A percentile compares a stretch with the other conserved stretches of the same genome.
phyloP scores from a whole-genome alignment of 2,888 invertebrate genomes.

The Eucera pruinosa region DNA sequence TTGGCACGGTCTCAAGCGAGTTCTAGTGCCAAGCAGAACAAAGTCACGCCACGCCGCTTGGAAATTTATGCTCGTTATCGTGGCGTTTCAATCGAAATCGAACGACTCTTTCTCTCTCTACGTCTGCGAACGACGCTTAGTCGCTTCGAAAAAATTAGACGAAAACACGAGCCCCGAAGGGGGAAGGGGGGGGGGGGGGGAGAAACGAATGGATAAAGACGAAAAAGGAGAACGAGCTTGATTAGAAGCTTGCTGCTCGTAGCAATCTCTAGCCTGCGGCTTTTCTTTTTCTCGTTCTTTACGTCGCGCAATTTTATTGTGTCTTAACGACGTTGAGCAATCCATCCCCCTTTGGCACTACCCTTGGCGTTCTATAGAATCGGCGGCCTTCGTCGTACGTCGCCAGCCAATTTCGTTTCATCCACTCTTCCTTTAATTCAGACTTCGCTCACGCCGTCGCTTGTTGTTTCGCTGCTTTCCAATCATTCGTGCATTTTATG shows the following conservation, averaged over 20 bases:
- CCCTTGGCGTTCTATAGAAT: slow-evolving; percentile 42
- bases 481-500: not conserved
- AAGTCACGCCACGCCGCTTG: slow-evolving; percentile 47
- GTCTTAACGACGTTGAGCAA: slow-evolving; percentile 76
- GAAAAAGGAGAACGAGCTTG: slow-evolving; percentile 49
- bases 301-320: slow-evolving; percentile 75
- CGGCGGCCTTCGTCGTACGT: slow-evolving; percentile 53
- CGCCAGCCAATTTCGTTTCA: slow-evolving; percentile 67
- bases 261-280: slow-evolving; percentile 66
- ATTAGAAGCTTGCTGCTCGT: slow-evolving; percentile 68
- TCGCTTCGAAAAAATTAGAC: slow-evolving; percentile 13
- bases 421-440: slow-evolving; percentile 62
- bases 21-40: slow-evolving; percentile 54
- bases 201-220: not conserved
- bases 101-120: slow-evolving; percentile 47
- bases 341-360: slow-evolving; percentile 32
- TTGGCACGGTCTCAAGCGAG: slow-evolving; percentile 55
- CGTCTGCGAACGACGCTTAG: slow-evolving; percentile 25
- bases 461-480: not conserved
- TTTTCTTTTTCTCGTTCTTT: slow-evolving; percentile 60
- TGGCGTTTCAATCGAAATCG: slow-evolving; percentile 63
- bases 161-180: slow-evolving; percentile 7
- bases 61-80: slow-evolving; percentile 62
- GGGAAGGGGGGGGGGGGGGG: no score
- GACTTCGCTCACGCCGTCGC: slow-evolving; percentile 11